Conservation (phyloP, 2,888 invertebrate species). For the Cephus sareptanus region DNA sequence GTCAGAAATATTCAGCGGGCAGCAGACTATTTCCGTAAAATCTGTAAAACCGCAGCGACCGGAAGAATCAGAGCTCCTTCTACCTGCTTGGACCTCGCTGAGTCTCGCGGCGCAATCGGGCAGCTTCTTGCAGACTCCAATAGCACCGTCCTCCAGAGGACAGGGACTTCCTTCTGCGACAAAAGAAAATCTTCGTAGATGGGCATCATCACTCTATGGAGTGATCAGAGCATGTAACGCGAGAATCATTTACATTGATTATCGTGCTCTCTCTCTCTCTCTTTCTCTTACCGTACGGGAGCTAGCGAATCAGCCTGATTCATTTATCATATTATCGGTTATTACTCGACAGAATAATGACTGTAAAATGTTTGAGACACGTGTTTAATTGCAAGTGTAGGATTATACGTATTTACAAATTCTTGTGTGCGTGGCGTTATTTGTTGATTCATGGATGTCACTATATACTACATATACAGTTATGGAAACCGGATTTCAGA, state of each 20-base stretch:
- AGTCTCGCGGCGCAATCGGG: constrained; percentile 43
- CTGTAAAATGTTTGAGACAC: no score
- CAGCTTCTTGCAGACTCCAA: constrained; percentile 48
- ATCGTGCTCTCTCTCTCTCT: no score
- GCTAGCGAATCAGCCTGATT: no score
- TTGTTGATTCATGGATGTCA: no score
- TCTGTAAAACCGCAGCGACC: constrained; percentile 67
- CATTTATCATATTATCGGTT: not conserved
- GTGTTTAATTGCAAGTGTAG: no score
- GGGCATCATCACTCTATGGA: not conserved
- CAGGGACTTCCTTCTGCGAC: constrained; percentile 34
- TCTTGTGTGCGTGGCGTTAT: no score
- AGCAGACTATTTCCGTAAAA: constrained; percentile 68
- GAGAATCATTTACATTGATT: no score
- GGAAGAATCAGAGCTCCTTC: constrained; percentile 26
- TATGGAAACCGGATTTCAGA: no score
- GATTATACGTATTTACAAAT: no score
- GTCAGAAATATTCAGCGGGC: constrained; percentile 52
- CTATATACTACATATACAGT: no score
- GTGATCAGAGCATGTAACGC: not conserved
- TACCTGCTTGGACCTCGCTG: constrained; percentile 38
- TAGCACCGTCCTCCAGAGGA: constrained; percentile 31
- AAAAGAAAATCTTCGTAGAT: not conserved
- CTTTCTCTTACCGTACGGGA: no score
- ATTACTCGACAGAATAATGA: no score